Percentiles rank a stretch among this genome's conserved stretches.
These are phyloP conservation scores for Atherinomorus stipes DNA, from an alignment of 2,113 vertebrate genomes.

Conservation along the genomic window DNA sequence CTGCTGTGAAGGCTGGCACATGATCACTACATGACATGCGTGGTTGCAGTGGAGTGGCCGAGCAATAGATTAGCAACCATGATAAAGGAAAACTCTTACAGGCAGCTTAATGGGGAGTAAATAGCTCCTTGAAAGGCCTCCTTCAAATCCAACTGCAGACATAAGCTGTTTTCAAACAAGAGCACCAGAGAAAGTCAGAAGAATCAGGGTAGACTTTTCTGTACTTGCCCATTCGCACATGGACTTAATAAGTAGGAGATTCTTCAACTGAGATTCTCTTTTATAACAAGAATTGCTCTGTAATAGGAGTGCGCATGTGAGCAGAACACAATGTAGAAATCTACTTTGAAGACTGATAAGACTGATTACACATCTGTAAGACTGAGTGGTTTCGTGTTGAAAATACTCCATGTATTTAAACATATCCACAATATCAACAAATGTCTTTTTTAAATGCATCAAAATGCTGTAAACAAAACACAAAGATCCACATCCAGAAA, in stretches of 20 bases:
- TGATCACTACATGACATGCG: conserved; percentile 31
- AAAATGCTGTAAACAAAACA: too few species aligned
- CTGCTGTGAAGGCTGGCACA: conserved; percentile 19
- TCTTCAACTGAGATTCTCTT: too few species aligned
- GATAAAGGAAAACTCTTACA: conserved; percentile 54
- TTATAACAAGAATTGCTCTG: not conserved
- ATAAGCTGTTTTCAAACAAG: conserved; percentile 21
- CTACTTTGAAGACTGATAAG: too few species aligned
- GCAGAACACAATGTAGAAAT: too few species aligned
- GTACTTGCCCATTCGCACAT: not conserved
- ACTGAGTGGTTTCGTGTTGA: not conserved
- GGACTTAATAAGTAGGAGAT: not conserved
- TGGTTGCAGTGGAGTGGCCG: conserved; percentile 22
- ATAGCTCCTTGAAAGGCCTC: conserved; percentile 51
- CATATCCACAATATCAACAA: too few species aligned
- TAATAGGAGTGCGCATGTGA: not conserved
- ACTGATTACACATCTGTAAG: not conserved
- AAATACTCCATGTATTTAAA: too few species aligned
- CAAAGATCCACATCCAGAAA: too few species aligned
- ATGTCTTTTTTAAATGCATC: too few species aligned
- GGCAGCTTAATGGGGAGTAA: conserved; percentile 34
- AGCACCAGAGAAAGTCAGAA: not conserved
- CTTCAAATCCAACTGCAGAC: conserved; percentile 44
- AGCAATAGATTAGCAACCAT: conserved; percentile 36
- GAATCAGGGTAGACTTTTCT: not conserved